Percentiles rank a stretch among this genome's conserved stretches.
Conservation (phyloP, 1,140 invertebrate species). For the Aporrectodea caliginosa region DNA sequence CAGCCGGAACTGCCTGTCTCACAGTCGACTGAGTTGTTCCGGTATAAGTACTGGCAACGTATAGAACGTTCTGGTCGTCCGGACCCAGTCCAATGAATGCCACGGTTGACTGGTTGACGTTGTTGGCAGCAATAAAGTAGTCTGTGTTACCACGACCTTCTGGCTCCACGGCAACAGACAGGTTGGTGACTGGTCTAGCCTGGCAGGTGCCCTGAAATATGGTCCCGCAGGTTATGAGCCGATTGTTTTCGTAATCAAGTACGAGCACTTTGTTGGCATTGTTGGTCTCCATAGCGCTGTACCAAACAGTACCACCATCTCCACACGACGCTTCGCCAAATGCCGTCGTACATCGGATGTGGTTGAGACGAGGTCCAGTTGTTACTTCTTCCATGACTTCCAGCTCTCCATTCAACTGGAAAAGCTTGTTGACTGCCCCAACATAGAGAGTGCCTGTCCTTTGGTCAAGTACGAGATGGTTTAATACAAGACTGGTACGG, state of each 20-base stretch:
- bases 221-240: constrained; percentile 86
- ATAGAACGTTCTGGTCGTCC: constrained; percentile 76
- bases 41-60: constrained; percentile 67
- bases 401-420: background rate
- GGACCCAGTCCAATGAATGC: constrained; percentile 88
- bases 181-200: constrained; percentile 81
- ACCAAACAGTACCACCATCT: constrained; percentile 3
- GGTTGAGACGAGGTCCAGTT: constrained; percentile 60
- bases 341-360: constrained; percentile 35
- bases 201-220: constrained; percentile 83
- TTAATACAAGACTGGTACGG: background rate
- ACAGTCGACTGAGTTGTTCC: constrained; percentile 62
- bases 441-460: background rate
- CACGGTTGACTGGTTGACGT: constrained; percentile 86
- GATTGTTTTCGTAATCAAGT: constrained; percentile 82
- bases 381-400: background rate
- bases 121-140: constrained; percentile 84
- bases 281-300: constrained; percentile 61
- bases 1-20: constrained; percentile 14
- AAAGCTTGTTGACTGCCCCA: background rate
- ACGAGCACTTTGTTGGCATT: constrained; percentile 94
- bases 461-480: background rate
- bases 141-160: background rate
- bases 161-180: constrained; percentile 66
- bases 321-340: constrained; percentile 17